Evolutionary conservation across 2,888 invertebrate genomes (phyloP), one percentile per base, ranked within the genome.

Genomic region (Diarsia rubi): DNA sequence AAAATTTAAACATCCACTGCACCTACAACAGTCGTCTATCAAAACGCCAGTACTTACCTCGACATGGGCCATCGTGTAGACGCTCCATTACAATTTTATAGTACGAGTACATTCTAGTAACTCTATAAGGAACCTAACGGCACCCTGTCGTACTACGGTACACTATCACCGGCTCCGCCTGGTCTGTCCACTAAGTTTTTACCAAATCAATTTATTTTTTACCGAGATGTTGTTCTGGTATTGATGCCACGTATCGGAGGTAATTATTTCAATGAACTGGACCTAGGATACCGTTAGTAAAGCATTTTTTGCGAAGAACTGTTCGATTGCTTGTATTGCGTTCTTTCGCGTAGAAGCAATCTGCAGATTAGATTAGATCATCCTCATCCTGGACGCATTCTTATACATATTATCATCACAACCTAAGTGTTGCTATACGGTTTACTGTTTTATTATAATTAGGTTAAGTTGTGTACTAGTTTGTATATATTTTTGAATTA

Each of bases 131-230:
- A 69, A 77, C 59, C 21, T 86, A 87, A 88, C 84, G 86, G 88
- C 27, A 75, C 42, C 52, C 24, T 73, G 27, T 2, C 67, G 59
- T 78, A 72, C 72, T 73, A 69, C 79, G 79, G 86, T 79, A 81
- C 67, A 66, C 62, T 52, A 71, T 63, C 42, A 75, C 71, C 31
- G 47, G 67, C 49, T 57, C 63, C 54, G 64, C 73, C 77, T 57
- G 31, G 75, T 65, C 54, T 65, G 66, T 66, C 63, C 14, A 68
- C 54, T 67, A 19, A 68, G 65, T 79, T 85, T 82, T 82, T 81
- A 77, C 74, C 67, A 79, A 81, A 81, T 82, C 86, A 76, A 86
- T 85, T 85, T 75, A 76, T 84, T 86, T 86, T 85, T 84, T 86
- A 57, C 62, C 44, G 45, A 70, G 49, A 45, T 47, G 44, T 16